Conservation (phyloP, 2,113 vertebrate species). For the Clarias batrachus region DNA sequence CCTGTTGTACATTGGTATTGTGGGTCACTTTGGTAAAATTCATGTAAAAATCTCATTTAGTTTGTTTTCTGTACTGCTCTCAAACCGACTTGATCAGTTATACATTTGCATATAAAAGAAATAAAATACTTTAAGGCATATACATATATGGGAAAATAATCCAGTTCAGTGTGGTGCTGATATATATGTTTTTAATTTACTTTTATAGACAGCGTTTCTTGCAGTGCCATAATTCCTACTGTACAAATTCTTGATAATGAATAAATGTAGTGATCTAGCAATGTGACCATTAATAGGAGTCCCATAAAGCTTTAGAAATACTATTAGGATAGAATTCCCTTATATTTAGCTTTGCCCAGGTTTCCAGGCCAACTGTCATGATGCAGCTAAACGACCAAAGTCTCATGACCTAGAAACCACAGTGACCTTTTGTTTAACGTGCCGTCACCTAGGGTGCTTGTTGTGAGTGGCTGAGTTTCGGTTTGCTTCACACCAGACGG, state of each 20-base stretch:
- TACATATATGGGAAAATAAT: background rate
- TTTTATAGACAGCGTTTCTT: no score
- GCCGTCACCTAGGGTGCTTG: background rate
- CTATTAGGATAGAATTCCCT: background rate
- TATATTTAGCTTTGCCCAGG: background rate
- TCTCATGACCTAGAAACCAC: slow-evolving; percentile 28
- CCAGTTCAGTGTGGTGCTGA: background rate
- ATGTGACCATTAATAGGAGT: background rate
- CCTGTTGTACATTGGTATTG: no score
- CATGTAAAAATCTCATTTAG: no score
- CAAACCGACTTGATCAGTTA: no score
- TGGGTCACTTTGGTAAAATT: no score
- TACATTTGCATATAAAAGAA: background rate
- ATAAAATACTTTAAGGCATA: background rate
- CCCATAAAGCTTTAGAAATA: background rate
- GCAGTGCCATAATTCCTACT: background rate
- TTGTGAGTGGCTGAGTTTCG: background rate
- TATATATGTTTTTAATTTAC: background rate
- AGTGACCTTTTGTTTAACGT: slow-evolving; percentile 2
- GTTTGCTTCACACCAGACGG: background rate
- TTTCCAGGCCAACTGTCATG: background rate
- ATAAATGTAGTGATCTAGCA: background rate
- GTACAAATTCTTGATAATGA: background rate
- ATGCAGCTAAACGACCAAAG: slow-evolving; percentile 42
- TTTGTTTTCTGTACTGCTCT: no score